A percentile compares a stretch with the other conserved stretches of the same genome.
phyloP scores from a whole-genome alignment of 2,888 invertebrate species.

The Drosophila cracens region DNA sequence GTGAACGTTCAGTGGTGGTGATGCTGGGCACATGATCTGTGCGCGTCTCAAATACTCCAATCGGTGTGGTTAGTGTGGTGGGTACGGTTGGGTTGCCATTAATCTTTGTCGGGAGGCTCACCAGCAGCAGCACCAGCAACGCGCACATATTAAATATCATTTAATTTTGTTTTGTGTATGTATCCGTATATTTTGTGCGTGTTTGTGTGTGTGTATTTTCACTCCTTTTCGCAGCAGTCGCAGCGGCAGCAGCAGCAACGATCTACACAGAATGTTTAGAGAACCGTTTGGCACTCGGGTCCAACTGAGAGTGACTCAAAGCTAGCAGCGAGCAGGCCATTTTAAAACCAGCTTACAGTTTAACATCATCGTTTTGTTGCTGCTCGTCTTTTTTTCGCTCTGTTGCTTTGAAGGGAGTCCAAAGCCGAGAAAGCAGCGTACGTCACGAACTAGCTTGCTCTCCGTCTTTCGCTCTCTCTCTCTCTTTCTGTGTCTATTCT shows the following conservation, averaged over 20 bases:
- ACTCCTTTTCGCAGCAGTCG: slow-evolving; percentile 32
- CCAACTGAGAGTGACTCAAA: slow-evolving; percentile 71
- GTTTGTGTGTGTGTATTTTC: slow-evolving; percentile 19
- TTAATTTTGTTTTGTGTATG: slow-evolving; percentile 23
- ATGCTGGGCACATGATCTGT: slow-evolving; percentile 54
- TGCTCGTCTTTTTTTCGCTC: slow-evolving; percentile 24
- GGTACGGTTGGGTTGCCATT: slow-evolving; percentile 58
- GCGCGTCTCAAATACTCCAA: slow-evolving; percentile 68
- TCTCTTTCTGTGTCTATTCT: neutral
- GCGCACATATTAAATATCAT: slow-evolving; percentile 30
- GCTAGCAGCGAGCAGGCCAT: slow-evolving; percentile 47
- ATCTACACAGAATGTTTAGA: slow-evolving; percentile 28
- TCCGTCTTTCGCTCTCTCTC: slow-evolving; percentile 8
- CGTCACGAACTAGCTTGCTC: slow-evolving; percentile 9
- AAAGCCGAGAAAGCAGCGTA: slow-evolving; percentile 8
- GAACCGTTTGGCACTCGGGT: slow-evolving; percentile 65
- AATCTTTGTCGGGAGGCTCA: slow-evolving; percentile 13
- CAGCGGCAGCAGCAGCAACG: slow-evolving; percentile 19
- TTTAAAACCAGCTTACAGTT: slow-evolving; percentile 71
- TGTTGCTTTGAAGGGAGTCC: slow-evolving; percentile 32
- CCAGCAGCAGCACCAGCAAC: slow-evolving; percentile 28
- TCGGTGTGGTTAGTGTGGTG: slow-evolving; percentile 63
- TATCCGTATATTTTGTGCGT: slow-evolving; percentile 18
- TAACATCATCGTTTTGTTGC: slow-evolving; percentile 28
- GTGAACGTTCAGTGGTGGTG: slow-evolving; percentile 5